Base-by-base conservation (phyloP, 2,888 invertebrate species). In the Pardosa pseudoannulata region DNA sequence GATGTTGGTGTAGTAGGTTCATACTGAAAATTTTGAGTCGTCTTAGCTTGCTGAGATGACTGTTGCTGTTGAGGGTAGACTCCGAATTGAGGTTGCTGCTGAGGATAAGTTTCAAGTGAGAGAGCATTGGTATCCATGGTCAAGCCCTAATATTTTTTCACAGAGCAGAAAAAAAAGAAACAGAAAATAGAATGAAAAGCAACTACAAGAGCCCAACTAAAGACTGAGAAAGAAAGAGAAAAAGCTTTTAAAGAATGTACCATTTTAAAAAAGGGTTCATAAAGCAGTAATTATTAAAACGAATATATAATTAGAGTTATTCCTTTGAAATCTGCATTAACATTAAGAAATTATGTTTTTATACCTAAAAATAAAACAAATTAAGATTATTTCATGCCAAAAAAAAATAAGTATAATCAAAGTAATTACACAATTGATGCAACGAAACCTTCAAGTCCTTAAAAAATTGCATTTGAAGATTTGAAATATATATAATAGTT, bases 111-210 rank as follows among this genome's bases (percentile, higher is more conserved):
- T 82, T 89, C 88, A 68, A 89, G 82, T 64, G 89, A 89, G 68
- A 89, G 88, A 79, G 89, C 89, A 75, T 88, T 89, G 29, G 89
- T 89, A 83, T 89, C 89, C 81, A 89, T 78, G 62, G 89, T 89
- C 85, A 89, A 87, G 67, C 89, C 89, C 89, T 89, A 86, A 75
- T 50, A 79, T 75, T 50, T 85, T 75, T 71, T 70, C 71, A 78
- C 27, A 23, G 73, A 71, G 72, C 46, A 86, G 79, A 65, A 88
- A 75, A 72, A 85, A 67, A 64, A n/a, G 67, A 65, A 83, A 41
- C 64, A 56, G 72, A 78, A 87, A 83, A 79, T 73, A 88, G 73
- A 81, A 76, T 80, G 78, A 79, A 88, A 82, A 81, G 81, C 74
- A 71, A 78, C 79, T 87, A 87, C 50, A 70, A 62, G 67, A 79